Evolutionary conservation across 1,140 invertebrate species (phyloP), one percentile per base, ranked within the genome.

Genomic region (Panulirus ornatus): DNA sequence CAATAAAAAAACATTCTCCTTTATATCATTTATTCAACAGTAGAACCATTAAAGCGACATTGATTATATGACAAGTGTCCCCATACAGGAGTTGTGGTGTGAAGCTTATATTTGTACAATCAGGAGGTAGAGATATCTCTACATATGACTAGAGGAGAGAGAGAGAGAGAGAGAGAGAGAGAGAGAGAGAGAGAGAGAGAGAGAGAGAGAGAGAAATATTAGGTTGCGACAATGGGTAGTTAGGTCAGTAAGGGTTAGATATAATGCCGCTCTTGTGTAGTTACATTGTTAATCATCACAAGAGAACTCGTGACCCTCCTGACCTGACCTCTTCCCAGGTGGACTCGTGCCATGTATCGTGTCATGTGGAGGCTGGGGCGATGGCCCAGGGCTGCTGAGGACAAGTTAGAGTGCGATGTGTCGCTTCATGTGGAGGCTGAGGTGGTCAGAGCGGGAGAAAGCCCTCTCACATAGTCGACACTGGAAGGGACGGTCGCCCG

Each of bases 361-460:
- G 8, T 76, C 2, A 19, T 44, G 40, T n/a, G 1, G 34, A 5
- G 22, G n/a, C 22, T 5, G 6, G 6, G 70, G 9, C 70, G 34
- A 34, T 2, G 70, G 3, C 1, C 2, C 14, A 30, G 70, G 30
- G 1, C 70, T 16, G 70, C 70, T 0, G 70, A 11, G n/a, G 30
- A 14, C 30, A 38, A 34, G 14, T n/a, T n/a, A n/a, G n/a, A n/a
- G n/a, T n/a, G 76, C 63, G 5, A 81, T 66, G 63, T 88, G 86
- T 1, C 86, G 76, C 78, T 89, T 89, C 87, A 89, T 89, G 79
- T 89, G 87, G 5, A 89, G 87, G 51, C 87, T 89, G 78, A 89
- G 87, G 44, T 89, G 87, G 87, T 89, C 87, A 14, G 78, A 83
- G 42, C 87, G 58, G n/a, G 87, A 89, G 78, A 89, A 89, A 63